Base-by-base conservation (phyloP, 2,888 invertebrate genomes). In the Tillus elongatus region DNA sequence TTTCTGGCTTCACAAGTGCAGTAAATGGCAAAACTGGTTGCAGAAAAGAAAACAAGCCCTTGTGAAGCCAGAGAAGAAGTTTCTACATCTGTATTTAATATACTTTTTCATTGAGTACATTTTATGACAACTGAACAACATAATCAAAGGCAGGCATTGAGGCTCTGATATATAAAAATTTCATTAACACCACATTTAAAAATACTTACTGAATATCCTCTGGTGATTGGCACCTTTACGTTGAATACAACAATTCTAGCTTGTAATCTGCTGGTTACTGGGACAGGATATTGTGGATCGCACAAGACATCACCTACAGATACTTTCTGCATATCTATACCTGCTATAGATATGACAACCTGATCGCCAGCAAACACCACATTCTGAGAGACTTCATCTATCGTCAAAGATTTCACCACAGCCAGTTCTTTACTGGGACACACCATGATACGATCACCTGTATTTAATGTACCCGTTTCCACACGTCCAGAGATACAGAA, bases 211-310 rank as follows among this genome's bases (percentile, higher is more conserved):
- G 87, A 82, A 60, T 74, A 85, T 4, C 93, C 93, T 67, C 81
- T 87, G 1, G 89, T 93, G 9, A 96, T 84, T 1, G 96, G 95
- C 24, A 87, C 77, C 47, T 82, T 81, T 1, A 93, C 77, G 58
- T 91, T 91, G 60, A 98, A 97, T n/a, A 95, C 81, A 14, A 95
- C 87, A 45, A 97, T 79, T 53, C 93, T 78, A 3, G 90, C 93
- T 66, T 89, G 82, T 60, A 97, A 89, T 45, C 79, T 75, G 3
- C 77, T 75, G 1, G 86, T 78, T 2, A 87, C 76, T 13, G 82
- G 85, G n/a, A 91, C 80, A 4, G 90, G 91, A 50, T 75, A 70
- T 14, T 74, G 67, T 0, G 82, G 79, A 63, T 90, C 88, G 64
- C 92, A 93, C 9, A 97, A 62, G 27, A 98, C 79, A 62, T 80